Conservation (phyloP, 2,113 vertebrate genomes). For the Andinoacara biseriatus region DNA sequence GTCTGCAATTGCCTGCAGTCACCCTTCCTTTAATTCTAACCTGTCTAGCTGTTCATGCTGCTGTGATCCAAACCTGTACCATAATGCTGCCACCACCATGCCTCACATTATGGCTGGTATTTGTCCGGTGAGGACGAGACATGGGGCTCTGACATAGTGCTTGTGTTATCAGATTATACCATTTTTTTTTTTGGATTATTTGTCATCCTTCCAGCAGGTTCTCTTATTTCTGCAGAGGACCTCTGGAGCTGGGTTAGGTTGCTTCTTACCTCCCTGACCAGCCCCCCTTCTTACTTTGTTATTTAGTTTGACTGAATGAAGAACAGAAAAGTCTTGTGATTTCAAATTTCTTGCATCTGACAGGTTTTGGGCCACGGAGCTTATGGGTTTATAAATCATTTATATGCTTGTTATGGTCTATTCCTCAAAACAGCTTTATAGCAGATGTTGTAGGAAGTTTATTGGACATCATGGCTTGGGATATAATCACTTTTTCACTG, state of each 20-base stretch:
- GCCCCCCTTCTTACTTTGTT: neutral
- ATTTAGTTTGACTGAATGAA: neutral
- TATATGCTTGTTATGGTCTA: neutral
- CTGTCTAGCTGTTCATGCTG: no score
- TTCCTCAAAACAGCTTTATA: neutral
- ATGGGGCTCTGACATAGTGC: neutral
- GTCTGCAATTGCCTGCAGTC: no score
- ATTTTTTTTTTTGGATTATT: neutral
- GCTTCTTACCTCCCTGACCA: neutral
- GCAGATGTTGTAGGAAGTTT: neutral
- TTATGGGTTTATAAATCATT: conserved; percentile 4
- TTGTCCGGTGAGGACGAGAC: neutral
- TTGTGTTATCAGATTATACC: neutral
- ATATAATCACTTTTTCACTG: neutral
- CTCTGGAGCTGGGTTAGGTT: neutral
- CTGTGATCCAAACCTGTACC: no score
- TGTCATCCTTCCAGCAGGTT: neutral
- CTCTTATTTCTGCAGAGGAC: neutral
- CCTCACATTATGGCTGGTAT: neutral
- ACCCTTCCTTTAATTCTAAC: no score
- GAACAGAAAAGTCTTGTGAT: neutral
- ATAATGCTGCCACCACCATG: no score
- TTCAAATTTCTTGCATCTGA: neutral
- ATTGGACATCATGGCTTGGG: neutral
- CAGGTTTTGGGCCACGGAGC: neutral